Percentiles rank a stretch among this genome's conserved stretches.
Evolutionary conservation across 2,888 invertebrate genomes (phyloP).

Genomic region (Platynereis dumerilii): DNA sequence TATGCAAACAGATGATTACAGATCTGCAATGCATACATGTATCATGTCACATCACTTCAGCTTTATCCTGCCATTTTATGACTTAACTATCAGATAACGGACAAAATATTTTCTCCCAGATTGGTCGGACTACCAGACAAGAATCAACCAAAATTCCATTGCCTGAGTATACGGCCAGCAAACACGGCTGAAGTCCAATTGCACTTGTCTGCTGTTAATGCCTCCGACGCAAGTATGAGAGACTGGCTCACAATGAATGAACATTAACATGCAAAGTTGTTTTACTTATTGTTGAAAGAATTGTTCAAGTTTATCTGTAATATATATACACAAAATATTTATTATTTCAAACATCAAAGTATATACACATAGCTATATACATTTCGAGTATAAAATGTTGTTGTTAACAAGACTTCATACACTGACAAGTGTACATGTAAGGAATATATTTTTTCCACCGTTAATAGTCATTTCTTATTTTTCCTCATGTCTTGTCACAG

Average conservation of each 20-base stretch:
- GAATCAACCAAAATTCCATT: background rate
- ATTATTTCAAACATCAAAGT: background rate
- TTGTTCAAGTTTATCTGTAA: background rate
- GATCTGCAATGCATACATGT: constrained; percentile 5
- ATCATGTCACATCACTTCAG: background rate
- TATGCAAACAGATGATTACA: too few species aligned
- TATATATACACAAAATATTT: constrained; percentile 1
- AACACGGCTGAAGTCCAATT: background rate
- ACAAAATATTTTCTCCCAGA: background rate
- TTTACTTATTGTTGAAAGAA: background rate
- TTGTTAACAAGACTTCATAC: background rate
- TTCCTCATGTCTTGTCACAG: too few species aligned
- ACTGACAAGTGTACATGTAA: background rate
- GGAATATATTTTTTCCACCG: background rate
- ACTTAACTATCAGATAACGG: background rate
- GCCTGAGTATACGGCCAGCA: constrained; percentile 9
- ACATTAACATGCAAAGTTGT: too few species aligned
- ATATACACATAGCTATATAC: too few species aligned
- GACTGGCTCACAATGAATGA: background rate
- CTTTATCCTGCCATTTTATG: background rate
- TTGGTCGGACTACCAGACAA: constrained; percentile 4
- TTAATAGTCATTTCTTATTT: background rate
- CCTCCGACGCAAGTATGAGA: constrained; percentile 18
- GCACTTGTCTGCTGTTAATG: background rate
- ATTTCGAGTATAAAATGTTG: background rate